These are phyloP conservation scores for Epsilonema sp. DNA, from an alignment of 2,888 invertebrate species.

Conservation along the genomic window DNA sequence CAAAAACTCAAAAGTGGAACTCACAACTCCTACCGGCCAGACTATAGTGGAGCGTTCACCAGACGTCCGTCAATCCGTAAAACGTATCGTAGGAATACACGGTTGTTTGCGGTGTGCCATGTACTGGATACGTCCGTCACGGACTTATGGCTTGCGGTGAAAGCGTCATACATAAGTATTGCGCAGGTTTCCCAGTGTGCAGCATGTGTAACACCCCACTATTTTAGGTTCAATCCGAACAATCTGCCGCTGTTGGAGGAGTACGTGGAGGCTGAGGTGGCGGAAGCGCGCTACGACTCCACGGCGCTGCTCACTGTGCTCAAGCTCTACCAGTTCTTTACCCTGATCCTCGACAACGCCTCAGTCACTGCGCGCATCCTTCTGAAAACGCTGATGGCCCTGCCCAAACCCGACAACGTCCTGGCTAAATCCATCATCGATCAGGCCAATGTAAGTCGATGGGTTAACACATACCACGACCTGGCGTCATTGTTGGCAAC, in stretches of 20 bases:
- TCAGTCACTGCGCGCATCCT: slow-evolving; percentile 61
- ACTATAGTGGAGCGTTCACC: no score
- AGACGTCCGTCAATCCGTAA: no score
- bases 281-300: slow-evolving; percentile 79
- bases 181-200: no score
- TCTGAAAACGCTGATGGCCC: slow-evolving; percentile 79
- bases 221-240: slow-evolving; percentile 75
- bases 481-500: no score
- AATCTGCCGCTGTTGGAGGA: slow-evolving; percentile 69
- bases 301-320: slow-evolving; percentile 90
- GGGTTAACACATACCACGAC: no score
- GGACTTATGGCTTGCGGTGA: no score
- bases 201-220: background rate
- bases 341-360: slow-evolving; percentile 45
- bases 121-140: no score
- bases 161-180: no score
- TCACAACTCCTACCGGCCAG: no score
- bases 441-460: slow-evolving; percentile 40
- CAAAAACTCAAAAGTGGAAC: no score
- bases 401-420: slow-evolving; percentile 92
- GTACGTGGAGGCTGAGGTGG: slow-evolving; percentile 76
- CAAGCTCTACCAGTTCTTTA: slow-evolving; percentile 84
- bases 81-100: no score
- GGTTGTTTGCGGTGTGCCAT: no score
- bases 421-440: slow-evolving; percentile 86